Evolutionary conservation across 1,140 invertebrate genomes (phyloP), one percentile per base, ranked within the genome.

Genomic region (Oscheius sp.): DNA sequence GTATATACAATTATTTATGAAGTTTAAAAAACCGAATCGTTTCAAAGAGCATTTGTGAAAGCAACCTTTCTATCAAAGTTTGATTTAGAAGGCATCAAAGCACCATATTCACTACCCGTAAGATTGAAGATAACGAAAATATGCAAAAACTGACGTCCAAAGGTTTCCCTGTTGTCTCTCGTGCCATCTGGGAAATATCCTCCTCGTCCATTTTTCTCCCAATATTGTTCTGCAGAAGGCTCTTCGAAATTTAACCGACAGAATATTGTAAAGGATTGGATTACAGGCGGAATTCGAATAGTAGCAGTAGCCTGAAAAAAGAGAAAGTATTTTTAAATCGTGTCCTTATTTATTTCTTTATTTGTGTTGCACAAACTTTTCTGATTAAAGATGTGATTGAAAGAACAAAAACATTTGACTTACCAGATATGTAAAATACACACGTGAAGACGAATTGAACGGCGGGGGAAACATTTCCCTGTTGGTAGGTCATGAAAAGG

Each of bases 191-290:
- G 61, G 61, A 34, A 63, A 63, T 13, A 63, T 32, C 36, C 31
- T 34, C 31, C 35, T 63, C 26, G 61, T 63, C 26, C 31, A n/a
- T 26, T 26, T 29, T 10, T 77, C 74, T 15, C 73, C 73, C 13
- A 77, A 42, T 36, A 77, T 77, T 13, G 74, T 77, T 28, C 55
- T 52, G 34, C 74, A 77, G 61, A 77, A 77, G 1, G 76, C 76
- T 1, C 58, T 55, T 55, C 76, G 35, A 55, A 72, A 78, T 28
- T 77, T 77, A n/a, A 73, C 36, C 15, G 68, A 73, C 3, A 78
- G 63, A 28, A 78, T 66, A 64, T 77, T 78, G 76, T 78, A 78
- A 7, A 78, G 64, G 38, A 78, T 78, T 4, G 76, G 76, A 45
- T 78, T 78, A 10, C 46, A 52, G 3, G 70, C 76, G 4, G 74